Conservation (phyloP, 2,797 vertebrate species). For the Allenopithecus nigroviridis region DNA sequence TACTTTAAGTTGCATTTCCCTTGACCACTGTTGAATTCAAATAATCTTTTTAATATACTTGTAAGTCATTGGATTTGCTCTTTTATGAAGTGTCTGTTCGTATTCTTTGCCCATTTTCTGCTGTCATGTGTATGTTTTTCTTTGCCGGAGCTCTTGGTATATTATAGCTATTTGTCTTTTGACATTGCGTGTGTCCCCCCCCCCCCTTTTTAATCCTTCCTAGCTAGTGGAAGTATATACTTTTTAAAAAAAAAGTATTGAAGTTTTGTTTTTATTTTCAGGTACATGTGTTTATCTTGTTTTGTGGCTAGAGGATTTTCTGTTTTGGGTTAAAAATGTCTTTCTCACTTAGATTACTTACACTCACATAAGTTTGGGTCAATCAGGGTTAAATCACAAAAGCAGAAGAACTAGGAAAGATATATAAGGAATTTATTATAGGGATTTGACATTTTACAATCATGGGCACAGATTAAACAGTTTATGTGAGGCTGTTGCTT, state of each 20-base stretch:
- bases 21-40: background rate
- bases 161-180: background rate
- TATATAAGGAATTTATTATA: background rate
- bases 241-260: background rate
- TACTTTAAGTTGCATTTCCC: conserved; percentile 26
- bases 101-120: background rate
- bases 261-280: conserved; percentile 26
- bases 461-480: conserved; percentile 31
- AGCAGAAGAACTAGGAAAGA: background rate
- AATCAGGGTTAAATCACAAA: background rate
- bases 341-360: background rate
- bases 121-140: background rate
- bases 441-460: background rate
- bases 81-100: background rate
- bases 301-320: background rate
- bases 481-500: conserved; percentile 8
- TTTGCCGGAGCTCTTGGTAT: background rate
- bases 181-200: background rate
- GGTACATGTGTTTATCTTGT: background rate
- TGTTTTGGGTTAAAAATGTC: background rate
- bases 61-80: background rate
- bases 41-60: conserved; percentile 1
- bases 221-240: background rate
- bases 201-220: background rate
- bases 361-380: background rate